Conservation (phyloP, 2,113 vertebrate genomes). For the Coptodon rendalli region DNA sequence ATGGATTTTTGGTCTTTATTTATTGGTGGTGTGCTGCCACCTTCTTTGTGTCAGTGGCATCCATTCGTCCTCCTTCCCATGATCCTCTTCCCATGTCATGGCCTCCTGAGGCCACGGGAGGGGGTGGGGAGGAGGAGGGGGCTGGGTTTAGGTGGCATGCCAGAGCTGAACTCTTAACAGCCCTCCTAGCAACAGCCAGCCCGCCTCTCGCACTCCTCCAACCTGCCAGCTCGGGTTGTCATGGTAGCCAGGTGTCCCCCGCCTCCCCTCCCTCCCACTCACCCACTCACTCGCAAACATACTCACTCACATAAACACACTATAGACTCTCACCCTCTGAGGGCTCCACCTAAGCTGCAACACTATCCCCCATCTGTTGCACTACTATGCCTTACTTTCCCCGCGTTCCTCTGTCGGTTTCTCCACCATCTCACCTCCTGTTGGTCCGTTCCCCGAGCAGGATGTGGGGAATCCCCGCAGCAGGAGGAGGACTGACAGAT, state of each 20-base stretch:
- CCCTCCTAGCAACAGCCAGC: slow-evolving; percentile 56
- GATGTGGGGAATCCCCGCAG: slow-evolving; percentile 25
- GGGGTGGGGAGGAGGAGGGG: background rate
- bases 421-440: background rate
- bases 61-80: slow-evolving; percentile 49
- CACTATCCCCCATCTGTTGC: slow-evolving; percentile 71
- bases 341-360: slow-evolving; percentile 65
- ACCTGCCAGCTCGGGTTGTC: slow-evolving; percentile 55
- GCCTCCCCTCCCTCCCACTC: background rate
- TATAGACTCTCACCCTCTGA: slow-evolving; percentile 34
- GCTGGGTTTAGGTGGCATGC: slow-evolving; percentile 49
- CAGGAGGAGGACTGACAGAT: background rate
- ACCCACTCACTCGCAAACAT: background rate
- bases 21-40: background rate
- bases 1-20: slow-evolving; percentile 24
- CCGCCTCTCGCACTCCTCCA: slow-evolving; percentile 28
- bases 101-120: slow-evolving; percentile 32
- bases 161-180: slow-evolving; percentile 52
- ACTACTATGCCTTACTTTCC: slow-evolving; percentile 71
- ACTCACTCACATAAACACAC: background rate
- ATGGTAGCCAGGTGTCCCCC: slow-evolving; percentile 70
- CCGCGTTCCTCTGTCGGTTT: background rate
- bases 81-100: slow-evolving; percentile 3
- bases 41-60: slow-evolving; percentile 45
- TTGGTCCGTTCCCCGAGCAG: slow-evolving; percentile 20